These are phyloP conservation scores for Pseudonaja textilis DNA, from an alignment of 2,113 vertebrate species.

Conservation along the genomic window DNA sequence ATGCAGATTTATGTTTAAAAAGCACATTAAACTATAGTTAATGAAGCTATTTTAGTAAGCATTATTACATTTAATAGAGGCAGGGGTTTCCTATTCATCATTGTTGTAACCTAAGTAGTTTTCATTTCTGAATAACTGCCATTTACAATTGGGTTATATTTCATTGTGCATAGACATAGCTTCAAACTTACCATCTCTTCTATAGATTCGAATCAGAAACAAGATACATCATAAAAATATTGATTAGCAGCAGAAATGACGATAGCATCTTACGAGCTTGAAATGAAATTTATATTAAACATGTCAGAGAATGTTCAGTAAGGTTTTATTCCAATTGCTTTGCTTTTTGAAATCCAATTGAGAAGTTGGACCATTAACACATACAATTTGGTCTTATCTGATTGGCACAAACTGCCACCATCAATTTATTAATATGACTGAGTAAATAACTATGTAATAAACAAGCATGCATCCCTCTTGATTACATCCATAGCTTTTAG, in stretches of 20 bases:
- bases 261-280: neutral
- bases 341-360: neutral
- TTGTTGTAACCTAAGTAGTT: neutral
- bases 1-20: neutral
- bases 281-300: neutral
- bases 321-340: neutral
- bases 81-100: neutral
- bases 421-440: neutral
- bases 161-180: neutral
- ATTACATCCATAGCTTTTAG: neutral
- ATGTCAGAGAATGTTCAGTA: neutral
- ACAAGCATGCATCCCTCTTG: neutral
- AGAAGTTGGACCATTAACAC: neutral
- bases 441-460: neutral
- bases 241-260: neutral
- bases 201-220: neutral
- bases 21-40: neutral
- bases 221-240: neutral
- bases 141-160: neutral
- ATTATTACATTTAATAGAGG: neutral
- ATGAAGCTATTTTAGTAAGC: neutral
- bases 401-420: neutral
- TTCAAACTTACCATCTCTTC: neutral
- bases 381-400: neutral
- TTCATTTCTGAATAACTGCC: neutral